Conservation (phyloP, 2,797 vertebrate species). For the Phrynocephalus vlangalii region DNA sequence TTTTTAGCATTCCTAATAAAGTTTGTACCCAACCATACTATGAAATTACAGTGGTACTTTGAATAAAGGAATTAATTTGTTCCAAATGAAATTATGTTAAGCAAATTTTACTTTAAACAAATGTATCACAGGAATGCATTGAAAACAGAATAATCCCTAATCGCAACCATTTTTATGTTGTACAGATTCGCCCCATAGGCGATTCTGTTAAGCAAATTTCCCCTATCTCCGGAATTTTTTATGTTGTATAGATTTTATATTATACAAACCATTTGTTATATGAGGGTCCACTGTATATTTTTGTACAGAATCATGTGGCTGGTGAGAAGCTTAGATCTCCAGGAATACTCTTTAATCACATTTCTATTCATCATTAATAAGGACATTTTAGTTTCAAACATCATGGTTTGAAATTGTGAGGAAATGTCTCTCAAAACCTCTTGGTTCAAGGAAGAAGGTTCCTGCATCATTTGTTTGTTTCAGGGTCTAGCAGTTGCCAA, state of each 20-base stretch:
- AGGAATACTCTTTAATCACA: slow-evolving; percentile 1
- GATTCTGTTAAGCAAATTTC: no score
- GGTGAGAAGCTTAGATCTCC: background rate
- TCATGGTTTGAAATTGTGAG: background rate
- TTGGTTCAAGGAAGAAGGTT: background rate
- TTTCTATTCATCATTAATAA: background rate
- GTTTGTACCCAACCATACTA: background rate
- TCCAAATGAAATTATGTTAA: no score
- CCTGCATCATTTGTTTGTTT: background rate
- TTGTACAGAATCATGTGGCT: background rate
- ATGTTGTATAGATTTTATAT: no score
- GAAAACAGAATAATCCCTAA: no score
- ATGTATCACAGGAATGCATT: no score
- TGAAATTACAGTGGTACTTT: no score
- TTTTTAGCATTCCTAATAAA: background rate
- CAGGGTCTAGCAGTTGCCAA: background rate
- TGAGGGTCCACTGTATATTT: background rate
- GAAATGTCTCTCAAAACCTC: background rate
- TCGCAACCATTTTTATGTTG: no score
- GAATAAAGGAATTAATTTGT: no score
- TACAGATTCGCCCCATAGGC: no score
- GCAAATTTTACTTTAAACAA: no score
- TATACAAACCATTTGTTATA: no score
- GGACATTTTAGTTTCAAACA: background rate
- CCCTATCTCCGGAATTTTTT: no score